Evolutionary conservation across 2,888 invertebrate genomes (phyloP).

Genomic region (Neoitamus cyanurus): DNA sequence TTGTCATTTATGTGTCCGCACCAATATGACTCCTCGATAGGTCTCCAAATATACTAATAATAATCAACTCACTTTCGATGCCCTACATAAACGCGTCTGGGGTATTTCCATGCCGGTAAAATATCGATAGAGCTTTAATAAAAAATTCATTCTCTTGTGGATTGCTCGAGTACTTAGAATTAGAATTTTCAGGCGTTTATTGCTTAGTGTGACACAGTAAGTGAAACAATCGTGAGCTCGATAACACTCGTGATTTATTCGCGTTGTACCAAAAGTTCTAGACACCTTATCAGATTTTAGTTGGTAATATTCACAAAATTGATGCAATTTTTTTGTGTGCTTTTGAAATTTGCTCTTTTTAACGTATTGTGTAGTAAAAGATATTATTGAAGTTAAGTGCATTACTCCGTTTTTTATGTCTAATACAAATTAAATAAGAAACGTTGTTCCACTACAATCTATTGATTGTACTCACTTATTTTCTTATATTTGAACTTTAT

Average conservation of each 20-base stretch:
- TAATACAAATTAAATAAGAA: too few species aligned
- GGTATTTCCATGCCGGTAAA: constrained; percentile 7
- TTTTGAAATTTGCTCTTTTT: too few species aligned
- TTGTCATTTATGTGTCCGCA: background rate
- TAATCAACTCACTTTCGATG: constrained; percentile 20
- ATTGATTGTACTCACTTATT: too few species aligned
- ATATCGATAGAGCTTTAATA: constrained; percentile 12
- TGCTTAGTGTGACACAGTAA: background rate
- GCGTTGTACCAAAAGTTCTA: background rate
- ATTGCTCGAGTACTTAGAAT: constrained; percentile 19
- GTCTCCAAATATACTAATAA: constrained; percentile 19
- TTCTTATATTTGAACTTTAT: too few species aligned
- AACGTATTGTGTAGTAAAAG: too few species aligned
- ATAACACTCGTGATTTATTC: background rate
- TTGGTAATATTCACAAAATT: background rate
- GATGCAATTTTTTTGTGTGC: background rate
- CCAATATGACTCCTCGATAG: background rate
- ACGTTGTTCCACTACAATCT: too few species aligned
- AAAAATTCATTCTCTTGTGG: constrained; percentile 12
- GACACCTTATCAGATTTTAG: background rate
- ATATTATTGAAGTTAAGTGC: too few species aligned
- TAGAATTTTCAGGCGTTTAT: constrained; percentile 17
- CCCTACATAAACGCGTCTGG: background rate
- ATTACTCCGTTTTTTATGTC: too few species aligned
- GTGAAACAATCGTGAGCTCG: constrained; percentile 3